Conservation (phyloP, 2,113 vertebrate species). For the Lagopus leucura region DNA sequence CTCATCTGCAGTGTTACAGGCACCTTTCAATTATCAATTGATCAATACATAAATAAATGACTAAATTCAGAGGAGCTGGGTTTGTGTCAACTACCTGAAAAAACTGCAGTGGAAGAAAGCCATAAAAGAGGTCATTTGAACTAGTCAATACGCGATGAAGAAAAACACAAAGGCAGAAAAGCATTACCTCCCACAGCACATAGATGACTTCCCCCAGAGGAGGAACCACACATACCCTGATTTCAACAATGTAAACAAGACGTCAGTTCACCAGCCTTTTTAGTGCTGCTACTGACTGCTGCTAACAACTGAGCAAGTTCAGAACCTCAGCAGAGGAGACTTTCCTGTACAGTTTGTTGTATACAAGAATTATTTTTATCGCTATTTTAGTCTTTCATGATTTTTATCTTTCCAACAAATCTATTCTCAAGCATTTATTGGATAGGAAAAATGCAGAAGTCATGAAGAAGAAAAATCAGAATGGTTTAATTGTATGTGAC, state of each 20-base stretch:
- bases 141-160: not conserved
- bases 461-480: not conserved
- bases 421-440: not conserved
- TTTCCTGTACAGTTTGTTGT: not conserved
- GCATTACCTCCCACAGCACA: not conserved
- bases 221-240: not conserved
- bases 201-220: fast-evolving
- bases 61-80: not conserved
- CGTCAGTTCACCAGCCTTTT: not conserved
- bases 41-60: not conserved
- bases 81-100: not conserved
- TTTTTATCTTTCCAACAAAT: not conserved
- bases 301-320: not conserved
- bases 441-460: not conserved
- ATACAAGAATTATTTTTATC: not conserved
- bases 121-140: not conserved
- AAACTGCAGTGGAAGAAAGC: not conserved
- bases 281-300: not conserved
- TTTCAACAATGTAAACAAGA: not conserved
- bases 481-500: not conserved
- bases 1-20: not conserved
- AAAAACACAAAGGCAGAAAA: not conserved
- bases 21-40: not conserved
- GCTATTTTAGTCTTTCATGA: not conserved
- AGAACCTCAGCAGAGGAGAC: not conserved